These are phyloP conservation scores for Drosophila equinoxialis DNA, from an alignment of 1,140 invertebrate genomes.

Conservation along the genomic window DNA sequence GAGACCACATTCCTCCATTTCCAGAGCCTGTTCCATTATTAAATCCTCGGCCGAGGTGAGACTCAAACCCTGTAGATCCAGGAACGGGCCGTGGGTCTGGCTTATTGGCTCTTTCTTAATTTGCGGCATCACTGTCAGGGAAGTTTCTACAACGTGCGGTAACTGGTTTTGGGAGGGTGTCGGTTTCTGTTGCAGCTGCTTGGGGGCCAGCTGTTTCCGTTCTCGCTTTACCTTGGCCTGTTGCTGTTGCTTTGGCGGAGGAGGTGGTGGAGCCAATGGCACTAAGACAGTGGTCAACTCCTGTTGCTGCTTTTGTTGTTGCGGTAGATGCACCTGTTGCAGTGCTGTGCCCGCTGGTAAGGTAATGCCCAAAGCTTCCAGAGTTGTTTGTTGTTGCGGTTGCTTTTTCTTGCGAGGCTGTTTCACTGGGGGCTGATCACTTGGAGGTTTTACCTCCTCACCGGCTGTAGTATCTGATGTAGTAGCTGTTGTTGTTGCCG, in stretches of 20 bases:
- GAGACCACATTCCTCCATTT: slow-evolving; percentile 79
- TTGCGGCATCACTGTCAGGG: slow-evolving; percentile 35
- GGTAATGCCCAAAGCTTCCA: slow-evolving; percentile 67
- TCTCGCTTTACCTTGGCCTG: slow-evolving; percentile 71
- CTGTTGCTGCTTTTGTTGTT: slow-evolving; percentile 18
- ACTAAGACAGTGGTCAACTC: slow-evolving; percentile 33
- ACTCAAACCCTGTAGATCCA: slow-evolving; percentile 71
- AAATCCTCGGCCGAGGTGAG: slow-evolving; percentile 80
- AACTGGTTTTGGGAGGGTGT: slow-evolving; percentile 26
- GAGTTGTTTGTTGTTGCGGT: slow-evolving; percentile 62
- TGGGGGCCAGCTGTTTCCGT: slow-evolving; percentile 69
- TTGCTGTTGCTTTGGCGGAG: slow-evolving; percentile 57
- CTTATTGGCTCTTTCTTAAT: slow-evolving; percentile 69
- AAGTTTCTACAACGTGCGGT: slow-evolving; percentile 2
- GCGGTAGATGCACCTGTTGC: slow-evolving; percentile 57
- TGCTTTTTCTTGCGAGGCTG: slow-evolving; percentile 71
- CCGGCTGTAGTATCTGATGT: slow-evolving; percentile 25
- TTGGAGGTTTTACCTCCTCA: slow-evolving; percentile 18
- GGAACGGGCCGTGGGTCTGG: slow-evolving; percentile 51
- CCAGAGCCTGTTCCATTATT: slow-evolving; percentile 80
- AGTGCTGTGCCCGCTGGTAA: slow-evolving; percentile 64
- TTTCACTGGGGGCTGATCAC: slow-evolving; percentile 37
- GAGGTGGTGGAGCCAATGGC: slow-evolving; percentile 30
- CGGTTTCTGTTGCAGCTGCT: slow-evolving; percentile 72
- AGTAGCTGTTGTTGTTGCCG: slow-evolving; percentile 23